These are phyloP conservation scores for Hypanus sabinus DNA, from an alignment of 2,113 vertebrate species.

Conservation along the genomic window DNA sequence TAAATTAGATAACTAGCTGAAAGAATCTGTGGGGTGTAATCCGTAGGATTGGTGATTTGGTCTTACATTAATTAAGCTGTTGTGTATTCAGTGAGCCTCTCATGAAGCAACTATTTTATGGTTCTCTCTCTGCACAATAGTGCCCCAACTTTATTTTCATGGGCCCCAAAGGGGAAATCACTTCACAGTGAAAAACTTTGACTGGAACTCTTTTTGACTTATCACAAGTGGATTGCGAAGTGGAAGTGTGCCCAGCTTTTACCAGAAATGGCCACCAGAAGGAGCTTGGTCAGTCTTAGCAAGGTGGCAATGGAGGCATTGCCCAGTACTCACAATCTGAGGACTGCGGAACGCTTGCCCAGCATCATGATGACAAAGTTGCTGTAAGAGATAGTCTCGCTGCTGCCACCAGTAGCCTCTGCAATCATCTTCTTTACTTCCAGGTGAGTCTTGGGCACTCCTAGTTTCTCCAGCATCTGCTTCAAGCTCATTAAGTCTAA, in stretches of 20 bases:
- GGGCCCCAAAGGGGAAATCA: no score
- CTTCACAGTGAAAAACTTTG: no score
- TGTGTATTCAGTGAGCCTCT: neutral
- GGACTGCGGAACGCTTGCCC: slow-evolving; percentile 85
- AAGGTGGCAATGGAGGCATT: neutral
- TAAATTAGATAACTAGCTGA: no score
- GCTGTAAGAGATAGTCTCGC: slow-evolving; percentile 86
- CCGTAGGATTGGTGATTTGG: no score
- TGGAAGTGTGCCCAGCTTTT: no score
- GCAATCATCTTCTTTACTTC: slow-evolving; percentile 97
- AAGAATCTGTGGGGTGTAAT: no score
- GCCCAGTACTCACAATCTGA: slow-evolving; percentile 80
- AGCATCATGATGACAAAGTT: slow-evolving; percentile 97
- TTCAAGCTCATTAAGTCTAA: slow-evolving; percentile 93
- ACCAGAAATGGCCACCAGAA: no score
- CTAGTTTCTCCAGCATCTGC: slow-evolving; percentile 96
- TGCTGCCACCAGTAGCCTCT: slow-evolving; percentile 79
- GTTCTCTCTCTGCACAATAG: no score
- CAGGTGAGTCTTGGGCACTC: slow-evolving; percentile 87
- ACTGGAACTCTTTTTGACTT: no score
- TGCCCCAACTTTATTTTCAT: no score
- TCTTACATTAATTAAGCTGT: neutral
- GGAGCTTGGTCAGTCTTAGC: neutral
- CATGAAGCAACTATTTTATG: neutral
- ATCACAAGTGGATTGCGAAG: no score